Evolutionary conservation across 2,888 invertebrate genomes (phyloP), one percentile per base, ranked within the genome.

Genomic region (Creontiades dilutus): DNA sequence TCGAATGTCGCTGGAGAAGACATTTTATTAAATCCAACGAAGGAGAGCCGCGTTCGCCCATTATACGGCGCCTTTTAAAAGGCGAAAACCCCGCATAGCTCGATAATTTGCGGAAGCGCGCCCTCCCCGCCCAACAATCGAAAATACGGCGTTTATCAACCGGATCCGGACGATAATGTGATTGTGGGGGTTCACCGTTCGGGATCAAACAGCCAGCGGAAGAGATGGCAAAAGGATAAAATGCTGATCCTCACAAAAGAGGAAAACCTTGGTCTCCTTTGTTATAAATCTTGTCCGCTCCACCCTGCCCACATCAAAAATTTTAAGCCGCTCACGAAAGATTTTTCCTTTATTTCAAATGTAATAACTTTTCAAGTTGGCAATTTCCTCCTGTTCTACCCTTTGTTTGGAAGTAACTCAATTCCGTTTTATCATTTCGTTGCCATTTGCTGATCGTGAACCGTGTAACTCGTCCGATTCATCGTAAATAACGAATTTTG

Each of bases 341-440:
- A 23, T 23, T 68, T 68, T 68, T 23, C 68, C 68, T 68, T 68
- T 68, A 68, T 68, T 68, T 68, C 68, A 23, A 68, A 68, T 23
- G 68, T 27, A 68, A 68, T 68, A 68, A 68, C 68, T 68, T n/a
- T 23, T 68, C 68, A 23, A 23, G 68, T 68, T 68, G 68, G 68
- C 68, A 68, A 68, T 68, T 68, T 68, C 19, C 68, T 68, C 9
- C 23, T 68, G 68, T 27, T 61, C 61, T 19, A n/a, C n/a, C 19
- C 61, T 19, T 68, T 68, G 68, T 23, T 68, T 9, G 19, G 23
- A 68, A 7, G 23, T 19, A 12, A 68, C 23, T 27, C 23, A 19
- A 23, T 68, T 68, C 23, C 13, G 23, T 68, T 68, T 68, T 68
- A 23, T 68, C 11, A 12, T 68, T 23, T 68, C 52, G 1, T 37